phyloP scores from a whole-genome alignment of 2,797 vertebrate species.

The Anguilla anguilla region DNA sequence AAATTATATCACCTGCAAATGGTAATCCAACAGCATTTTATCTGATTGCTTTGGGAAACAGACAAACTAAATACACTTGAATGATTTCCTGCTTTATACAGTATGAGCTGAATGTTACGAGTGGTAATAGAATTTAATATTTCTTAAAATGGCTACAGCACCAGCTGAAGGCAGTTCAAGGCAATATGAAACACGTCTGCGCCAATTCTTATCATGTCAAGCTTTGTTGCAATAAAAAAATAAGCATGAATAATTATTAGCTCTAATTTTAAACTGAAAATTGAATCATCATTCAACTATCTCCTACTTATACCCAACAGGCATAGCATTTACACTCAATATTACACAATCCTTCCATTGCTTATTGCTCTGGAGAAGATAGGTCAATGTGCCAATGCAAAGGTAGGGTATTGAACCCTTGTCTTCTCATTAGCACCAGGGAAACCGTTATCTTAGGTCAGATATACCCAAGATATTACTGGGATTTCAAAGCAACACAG shows the following conservation, averaged over 20 bases:
- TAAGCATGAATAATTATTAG: slow-evolving; percentile 61
- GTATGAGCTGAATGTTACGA: slow-evolving; percentile 33
- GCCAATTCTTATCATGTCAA: background rate
- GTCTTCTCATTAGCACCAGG: background rate
- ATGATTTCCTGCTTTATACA: slow-evolving; percentile 44
- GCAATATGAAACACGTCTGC: background rate
- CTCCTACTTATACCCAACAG: slow-evolving; percentile 68
- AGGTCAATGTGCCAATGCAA: slow-evolving; percentile 27
- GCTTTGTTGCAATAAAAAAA: slow-evolving; percentile 23
- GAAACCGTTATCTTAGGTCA: background rate
- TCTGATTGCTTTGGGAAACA: background rate
- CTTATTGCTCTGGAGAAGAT: slow-evolving; percentile 33
- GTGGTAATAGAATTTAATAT: background rate
- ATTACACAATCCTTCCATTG: slow-evolving; percentile 57
- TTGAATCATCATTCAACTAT: slow-evolving; percentile 71
- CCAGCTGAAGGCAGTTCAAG: background rate
- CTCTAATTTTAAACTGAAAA: slow-evolving; percentile 70
- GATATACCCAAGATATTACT: background rate
- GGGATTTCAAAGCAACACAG: background rate
- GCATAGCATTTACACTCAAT: slow-evolving; percentile 71
- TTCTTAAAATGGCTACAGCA: background rate
- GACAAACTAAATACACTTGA: background rate
- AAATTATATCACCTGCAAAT: background rate
- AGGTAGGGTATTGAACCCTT: background rate
- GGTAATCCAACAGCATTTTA: background rate